Conservation (phyloP, 2,797 vertebrate species). For the Serranus cabrilla region DNA sequence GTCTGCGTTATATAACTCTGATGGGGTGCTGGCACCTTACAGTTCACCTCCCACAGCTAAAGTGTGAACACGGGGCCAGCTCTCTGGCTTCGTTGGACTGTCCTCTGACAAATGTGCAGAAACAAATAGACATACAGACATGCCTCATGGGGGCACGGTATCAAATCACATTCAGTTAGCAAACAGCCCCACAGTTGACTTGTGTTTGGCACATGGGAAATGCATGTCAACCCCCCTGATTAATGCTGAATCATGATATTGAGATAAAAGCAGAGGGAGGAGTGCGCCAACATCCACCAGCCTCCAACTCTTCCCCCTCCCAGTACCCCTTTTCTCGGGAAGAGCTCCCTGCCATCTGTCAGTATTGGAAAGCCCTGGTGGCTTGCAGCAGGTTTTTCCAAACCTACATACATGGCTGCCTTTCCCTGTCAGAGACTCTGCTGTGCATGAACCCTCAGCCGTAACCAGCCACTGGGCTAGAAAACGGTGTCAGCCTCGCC, state of each 20-base stretch:
- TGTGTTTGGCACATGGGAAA: constrained; percentile 34
- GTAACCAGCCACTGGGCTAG: constrained; percentile 71
- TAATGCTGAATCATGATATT: constrained; percentile 75
- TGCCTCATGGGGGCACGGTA: constrained; percentile 24
- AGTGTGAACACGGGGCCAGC: constrained; percentile 55
- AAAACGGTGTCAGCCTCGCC: constrained; percentile 58
- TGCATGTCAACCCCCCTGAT: constrained; percentile 54
- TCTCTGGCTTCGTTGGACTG: constrained; percentile 26
- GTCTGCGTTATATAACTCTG: constrained; percentile 79
- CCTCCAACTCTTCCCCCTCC: constrained; percentile 51
- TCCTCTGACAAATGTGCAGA: constrained; percentile 47
- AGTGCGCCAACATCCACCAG: constrained; percentile 41
- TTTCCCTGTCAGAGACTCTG: constrained; percentile 77
- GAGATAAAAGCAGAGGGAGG: constrained; percentile 47
- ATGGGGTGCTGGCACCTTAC: constrained; percentile 64
- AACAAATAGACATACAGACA: constrained; percentile 28
- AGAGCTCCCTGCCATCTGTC: constrained; percentile 82
- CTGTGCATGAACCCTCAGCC: constrained; percentile 76
- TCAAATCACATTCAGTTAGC: constrained; percentile 41
- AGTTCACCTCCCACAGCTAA: constrained; percentile 58
- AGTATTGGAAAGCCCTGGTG: constrained; percentile 78
- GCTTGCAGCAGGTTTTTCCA: constrained; percentile 74
- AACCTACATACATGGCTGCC: constrained; percentile 76
- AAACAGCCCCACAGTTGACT: constrained; percentile 43
- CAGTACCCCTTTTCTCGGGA: constrained; percentile 60